Conservation (phyloP, 2,113 vertebrate species). For the Axis porcinus region DNA sequence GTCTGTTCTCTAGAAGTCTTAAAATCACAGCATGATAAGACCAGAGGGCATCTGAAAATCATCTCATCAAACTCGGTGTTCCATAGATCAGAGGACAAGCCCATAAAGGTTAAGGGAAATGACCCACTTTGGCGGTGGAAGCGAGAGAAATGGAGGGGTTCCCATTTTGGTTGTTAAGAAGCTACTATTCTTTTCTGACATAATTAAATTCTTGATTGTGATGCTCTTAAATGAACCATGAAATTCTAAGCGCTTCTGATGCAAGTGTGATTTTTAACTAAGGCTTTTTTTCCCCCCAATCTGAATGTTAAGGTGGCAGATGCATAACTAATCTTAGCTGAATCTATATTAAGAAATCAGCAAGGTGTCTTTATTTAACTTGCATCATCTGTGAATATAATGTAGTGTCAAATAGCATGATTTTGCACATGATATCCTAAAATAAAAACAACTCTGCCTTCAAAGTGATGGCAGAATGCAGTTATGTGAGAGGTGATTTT, state of each 20-base stretch:
- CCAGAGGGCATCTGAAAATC: background rate
- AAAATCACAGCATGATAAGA: background rate
- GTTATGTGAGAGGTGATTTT: slow-evolving; percentile 12
- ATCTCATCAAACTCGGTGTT: background rate
- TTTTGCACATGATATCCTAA: slow-evolving; percentile 51
- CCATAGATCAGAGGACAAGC: slow-evolving; percentile 1
- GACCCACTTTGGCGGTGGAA: background rate
- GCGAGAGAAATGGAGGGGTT: background rate
- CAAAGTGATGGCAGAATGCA: background rate
- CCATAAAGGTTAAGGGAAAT: background rate
- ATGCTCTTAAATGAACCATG: slow-evolving; percentile 66
- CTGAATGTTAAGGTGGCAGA: slow-evolving; percentile 65
- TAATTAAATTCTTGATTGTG: slow-evolving; percentile 73
- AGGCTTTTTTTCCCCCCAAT: background rate
- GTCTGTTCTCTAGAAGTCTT: background rate
- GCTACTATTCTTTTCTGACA: slow-evolving; percentile 23
- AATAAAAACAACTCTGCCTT: slow-evolving; percentile 52
- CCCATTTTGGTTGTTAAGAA: slow-evolving; percentile 10
- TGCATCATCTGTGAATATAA: slow-evolving; percentile 58
- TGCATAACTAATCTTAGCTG: slow-evolving; percentile 68
- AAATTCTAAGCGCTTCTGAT: slow-evolving; percentile 57
- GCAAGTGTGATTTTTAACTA: slow-evolving; percentile 68
- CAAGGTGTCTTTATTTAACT: slow-evolving; percentile 72
- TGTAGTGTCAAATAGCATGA: slow-evolving; percentile 60
- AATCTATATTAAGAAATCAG: slow-evolving; percentile 68